phyloP scores from a whole-genome alignment of 2,797 vertebrate genomes.

The Leptatherina wallacei region DNA sequence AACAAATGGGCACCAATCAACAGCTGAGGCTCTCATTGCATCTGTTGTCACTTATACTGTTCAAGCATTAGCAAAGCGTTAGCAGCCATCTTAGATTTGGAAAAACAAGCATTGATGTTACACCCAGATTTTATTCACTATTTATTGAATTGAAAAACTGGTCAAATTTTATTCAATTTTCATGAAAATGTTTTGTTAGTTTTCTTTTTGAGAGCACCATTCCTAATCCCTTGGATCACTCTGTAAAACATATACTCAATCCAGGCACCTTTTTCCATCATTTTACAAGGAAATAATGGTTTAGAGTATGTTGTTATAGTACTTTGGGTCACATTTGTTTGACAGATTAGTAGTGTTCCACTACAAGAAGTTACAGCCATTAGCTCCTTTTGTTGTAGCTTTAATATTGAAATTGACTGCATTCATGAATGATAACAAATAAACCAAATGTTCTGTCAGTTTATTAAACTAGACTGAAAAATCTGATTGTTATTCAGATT shows the following conservation, averaged over 20 bases:
- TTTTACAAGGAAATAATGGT: background rate
- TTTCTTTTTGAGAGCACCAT: background rate
- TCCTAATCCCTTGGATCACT: background rate
- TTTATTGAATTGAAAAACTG: background rate
- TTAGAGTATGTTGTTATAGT: background rate
- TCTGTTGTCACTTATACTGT: slow-evolving; percentile 68
- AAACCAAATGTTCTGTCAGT: background rate
- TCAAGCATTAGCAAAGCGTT: slow-evolving; percentile 31
- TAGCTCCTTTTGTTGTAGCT: background rate
- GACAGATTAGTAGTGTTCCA: background rate
- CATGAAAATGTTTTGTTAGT: background rate
- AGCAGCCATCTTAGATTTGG: slow-evolving; percentile 54
- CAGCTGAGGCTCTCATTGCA: slow-evolving; percentile 67
- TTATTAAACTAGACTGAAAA: background rate
- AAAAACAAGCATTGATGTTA: slow-evolving; percentile 13
- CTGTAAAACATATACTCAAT: background rate
- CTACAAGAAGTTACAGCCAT: background rate
- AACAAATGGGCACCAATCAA: slow-evolving; percentile 69
- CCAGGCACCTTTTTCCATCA: background rate
- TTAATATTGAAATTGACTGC: background rate
- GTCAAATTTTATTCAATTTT: background rate
- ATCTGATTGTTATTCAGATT: background rate
- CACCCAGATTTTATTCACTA: background rate
- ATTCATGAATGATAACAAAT: background rate
- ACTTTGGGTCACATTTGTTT: background rate